Evolutionary conservation across 2,888 invertebrate species (phyloP), one percentile per base, ranked within the genome.

Genomic region (Linyphia triangularis): DNA sequence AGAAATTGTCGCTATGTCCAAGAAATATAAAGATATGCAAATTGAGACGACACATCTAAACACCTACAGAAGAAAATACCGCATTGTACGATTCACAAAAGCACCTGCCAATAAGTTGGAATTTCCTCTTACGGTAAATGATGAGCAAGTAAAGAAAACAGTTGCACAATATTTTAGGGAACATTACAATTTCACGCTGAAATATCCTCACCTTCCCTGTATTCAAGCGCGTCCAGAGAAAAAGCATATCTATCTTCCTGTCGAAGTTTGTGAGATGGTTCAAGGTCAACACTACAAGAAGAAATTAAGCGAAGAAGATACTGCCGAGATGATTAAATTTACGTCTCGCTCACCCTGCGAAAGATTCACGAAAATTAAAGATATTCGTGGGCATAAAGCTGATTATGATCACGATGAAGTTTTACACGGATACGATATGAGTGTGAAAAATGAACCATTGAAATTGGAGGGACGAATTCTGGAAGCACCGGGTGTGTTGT

Each of bases 11-110:
- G 93, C 92, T 89, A 93, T 93, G 86, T 92, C 92, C 28, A 93
- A 93, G 88, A 93, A 93, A 91, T 93, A 93, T 73, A 93, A 92
- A 92, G 93, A 92, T 92, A 91, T 93, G 63, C 22, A 51, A 24
- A 86, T 90, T 63, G 72, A 84, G 67, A 72, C 61, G 0, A 90
- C 51, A 7, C 90, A 90, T 75, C 69, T 89, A 22, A 51, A 19
- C 22, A n/a, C n/a, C n/a, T 90, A 90, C 28, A 69, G n/a, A 70
- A 65, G 89, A 26, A 90, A 90, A 37, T 89, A 90, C 30, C 22
- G 82, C 0, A 67, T 89, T 30, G 5, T 78, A 7, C 65, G 43
- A 30, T 33, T 90, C 6, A 73, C 83, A 6, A 22, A 65, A 10
- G 33, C 83, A 37, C 33, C 43, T 67, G 90, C 90, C n/a, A 59